phyloP scores from a whole-genome alignment of 2,888 invertebrate genomes.

The Rhagium mordax region DNA sequence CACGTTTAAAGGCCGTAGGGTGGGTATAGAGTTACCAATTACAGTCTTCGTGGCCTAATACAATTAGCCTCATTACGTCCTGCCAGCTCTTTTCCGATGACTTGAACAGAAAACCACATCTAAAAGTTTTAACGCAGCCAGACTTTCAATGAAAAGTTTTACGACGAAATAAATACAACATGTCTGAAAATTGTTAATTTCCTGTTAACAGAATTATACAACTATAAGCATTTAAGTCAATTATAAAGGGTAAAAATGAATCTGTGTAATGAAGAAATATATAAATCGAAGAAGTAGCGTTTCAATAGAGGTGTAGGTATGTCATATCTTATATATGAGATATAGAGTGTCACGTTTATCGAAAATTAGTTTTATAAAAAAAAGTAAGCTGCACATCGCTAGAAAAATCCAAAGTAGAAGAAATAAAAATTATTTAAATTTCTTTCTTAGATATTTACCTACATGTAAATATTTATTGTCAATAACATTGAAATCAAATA shows the following conservation, averaged over 20 bases:
- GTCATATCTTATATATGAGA: too few relatives aligned
- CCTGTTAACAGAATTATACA: background rate
- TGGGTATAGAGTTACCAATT: slow-evolving; percentile 62
- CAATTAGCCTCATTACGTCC: slow-evolving; percentile 61
- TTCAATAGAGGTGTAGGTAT: too few relatives aligned
- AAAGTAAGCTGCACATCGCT: too few relatives aligned
- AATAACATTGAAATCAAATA: background rate
- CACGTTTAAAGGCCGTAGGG: slow-evolving; percentile 50
- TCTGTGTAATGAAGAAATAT: too few relatives aligned
- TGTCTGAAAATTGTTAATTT: background rate
- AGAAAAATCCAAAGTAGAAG: too few relatives aligned
- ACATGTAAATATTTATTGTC: background rate
- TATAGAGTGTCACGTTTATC: too few relatives aligned
- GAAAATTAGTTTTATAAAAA: too few relatives aligned
- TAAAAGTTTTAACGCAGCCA: background rate
- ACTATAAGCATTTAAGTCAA: background rate
- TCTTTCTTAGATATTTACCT: too few relatives aligned
- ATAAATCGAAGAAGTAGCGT: too few relatives aligned
- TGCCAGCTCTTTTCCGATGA: slow-evolving; percentile 50
- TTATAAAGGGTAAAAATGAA: too few relatives aligned
- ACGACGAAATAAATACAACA: background rate
- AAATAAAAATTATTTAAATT: too few relatives aligned
- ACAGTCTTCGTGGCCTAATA: slow-evolving; percentile 59
- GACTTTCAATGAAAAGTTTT: slow-evolving; percentile 6
- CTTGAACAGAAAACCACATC: slow-evolving; percentile 43